Conservation (phyloP, 2,797 vertebrate genomes). For the Rhabdophis nuchalis region DNA sequence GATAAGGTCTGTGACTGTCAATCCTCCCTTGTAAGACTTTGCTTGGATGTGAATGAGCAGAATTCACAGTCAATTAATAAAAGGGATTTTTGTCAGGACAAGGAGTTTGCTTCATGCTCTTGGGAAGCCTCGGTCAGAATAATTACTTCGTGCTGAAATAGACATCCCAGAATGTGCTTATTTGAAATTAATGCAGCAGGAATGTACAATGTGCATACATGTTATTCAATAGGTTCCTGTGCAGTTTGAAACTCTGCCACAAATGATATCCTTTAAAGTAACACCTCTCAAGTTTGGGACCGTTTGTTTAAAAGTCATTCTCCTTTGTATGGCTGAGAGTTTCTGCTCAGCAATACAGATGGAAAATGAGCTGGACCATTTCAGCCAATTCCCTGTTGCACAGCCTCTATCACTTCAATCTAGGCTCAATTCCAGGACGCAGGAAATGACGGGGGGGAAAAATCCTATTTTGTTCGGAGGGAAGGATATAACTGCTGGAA, state of each 20-base stretch:
- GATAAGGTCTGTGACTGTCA: too few relatives aligned
- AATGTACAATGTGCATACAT: neutral
- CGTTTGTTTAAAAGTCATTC: neutral
- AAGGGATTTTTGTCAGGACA: too few relatives aligned
- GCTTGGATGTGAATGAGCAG: too few relatives aligned
- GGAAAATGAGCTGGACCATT: neutral
- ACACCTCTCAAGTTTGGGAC: neutral
- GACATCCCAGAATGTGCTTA: neutral
- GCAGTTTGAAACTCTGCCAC: neutral
- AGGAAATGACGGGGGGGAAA: neutral
- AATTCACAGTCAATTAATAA: too few relatives aligned
- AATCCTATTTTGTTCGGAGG: constrained; percentile 1
- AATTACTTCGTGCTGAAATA: neutral
- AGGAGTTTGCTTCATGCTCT: too few relatives aligned
- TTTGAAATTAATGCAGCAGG: neutral
- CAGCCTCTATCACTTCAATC: neutral
- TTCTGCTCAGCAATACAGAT: neutral
- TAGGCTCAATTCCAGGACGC: neutral
- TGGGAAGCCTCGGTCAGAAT: too few relatives aligned
- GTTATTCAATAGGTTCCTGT: neutral
- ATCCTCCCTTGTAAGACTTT: too few relatives aligned
- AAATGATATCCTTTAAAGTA: neutral
- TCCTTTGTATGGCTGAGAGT: neutral
- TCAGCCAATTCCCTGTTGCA: neutral
- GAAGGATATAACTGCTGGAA: neutral